Percentiles rank a stretch among this genome's conserved stretches.
Evolutionary conservation across 2,888 invertebrate species (phyloP).

Genomic region (Rhodophaea formosa): DNA sequence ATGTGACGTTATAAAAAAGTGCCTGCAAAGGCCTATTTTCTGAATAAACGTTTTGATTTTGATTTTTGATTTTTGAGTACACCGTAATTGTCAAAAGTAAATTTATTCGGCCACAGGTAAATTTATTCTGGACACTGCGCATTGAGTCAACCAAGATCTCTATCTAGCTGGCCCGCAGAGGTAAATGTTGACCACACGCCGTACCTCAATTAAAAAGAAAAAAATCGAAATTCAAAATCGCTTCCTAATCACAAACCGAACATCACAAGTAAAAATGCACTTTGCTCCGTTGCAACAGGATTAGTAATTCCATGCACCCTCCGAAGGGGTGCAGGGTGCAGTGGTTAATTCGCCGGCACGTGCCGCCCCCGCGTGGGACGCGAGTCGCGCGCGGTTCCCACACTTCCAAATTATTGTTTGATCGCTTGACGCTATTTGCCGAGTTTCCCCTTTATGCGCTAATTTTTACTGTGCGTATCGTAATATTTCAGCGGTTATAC

Average conservation of each 20-base stretch:
- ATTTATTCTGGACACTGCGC: too few species aligned
- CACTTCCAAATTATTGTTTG: slow-evolving; percentile 8
- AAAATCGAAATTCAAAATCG: neutral
- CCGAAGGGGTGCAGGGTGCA: neutral
- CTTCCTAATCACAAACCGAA: neutral
- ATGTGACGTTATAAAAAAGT: too few species aligned
- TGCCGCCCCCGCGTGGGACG: slow-evolving; percentile 10
- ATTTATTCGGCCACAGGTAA: too few species aligned
- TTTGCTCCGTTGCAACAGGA: neutral
- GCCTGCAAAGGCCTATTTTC: too few species aligned
- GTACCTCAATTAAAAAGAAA: neutral
- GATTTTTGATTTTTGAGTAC: too few species aligned
- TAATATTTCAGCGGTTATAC: neutral
- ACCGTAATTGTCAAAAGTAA: too few species aligned
- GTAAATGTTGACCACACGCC: too few species aligned
- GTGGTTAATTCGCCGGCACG: slow-evolving; percentile 9
- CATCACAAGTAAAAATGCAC: neutral
- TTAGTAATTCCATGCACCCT: neutral
- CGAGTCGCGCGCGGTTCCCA: slow-evolving; percentile 2
- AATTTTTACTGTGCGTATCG: neutral
- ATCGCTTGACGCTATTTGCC: neutral
- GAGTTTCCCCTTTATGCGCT: neutral
- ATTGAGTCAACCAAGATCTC: too few species aligned
- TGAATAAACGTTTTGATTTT: too few species aligned
- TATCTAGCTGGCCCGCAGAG: too few species aligned